Evolutionary conservation across 1,140 invertebrate genomes (phyloP).

Genomic region (Drosophila lacteicornis): DNA sequence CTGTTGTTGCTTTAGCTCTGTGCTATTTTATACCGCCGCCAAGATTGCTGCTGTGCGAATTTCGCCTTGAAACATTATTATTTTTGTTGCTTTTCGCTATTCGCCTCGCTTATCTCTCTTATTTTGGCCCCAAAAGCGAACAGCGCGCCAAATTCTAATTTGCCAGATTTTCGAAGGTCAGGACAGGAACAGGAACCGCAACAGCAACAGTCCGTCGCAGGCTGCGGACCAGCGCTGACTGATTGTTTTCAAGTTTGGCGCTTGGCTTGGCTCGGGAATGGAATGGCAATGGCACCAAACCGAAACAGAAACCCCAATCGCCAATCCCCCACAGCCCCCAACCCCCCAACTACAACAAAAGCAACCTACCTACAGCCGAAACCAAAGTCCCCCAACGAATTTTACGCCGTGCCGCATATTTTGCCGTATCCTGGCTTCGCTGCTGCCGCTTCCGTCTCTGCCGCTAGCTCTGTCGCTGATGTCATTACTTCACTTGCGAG

Average conservation of each 20-base stretch:
- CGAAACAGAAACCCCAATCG: slow-evolving; percentile 57
- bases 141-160: slow-evolving; percentile 79
- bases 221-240: slow-evolving; percentile 76
- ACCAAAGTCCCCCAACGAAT: slow-evolving; percentile 38
- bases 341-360: slow-evolving; percentile 1
- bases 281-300: slow-evolving; percentile 50
- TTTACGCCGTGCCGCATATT: slow-evolving; percentile 35
- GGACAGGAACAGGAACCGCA: slow-evolving; percentile 35
- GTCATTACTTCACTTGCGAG: slow-evolving; percentile 44
- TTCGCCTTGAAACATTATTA: slow-evolving; percentile 84
- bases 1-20: slow-evolving; percentile 71
- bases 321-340: slow-evolving; percentile 7
- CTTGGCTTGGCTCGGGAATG: slow-evolving; percentile 43
- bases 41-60: slow-evolving; percentile 63
- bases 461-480: slow-evolving; percentile 29
- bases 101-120: slow-evolving; percentile 65
- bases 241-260: slow-evolving; percentile 58
- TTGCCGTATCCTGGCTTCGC: slow-evolving; percentile 38
- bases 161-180: slow-evolving; percentile 34
- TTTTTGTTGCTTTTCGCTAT: slow-evolving; percentile 56
- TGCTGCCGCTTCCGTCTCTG: slow-evolving; percentile 25
- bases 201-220: slow-evolving; percentile 51
- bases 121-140: slow-evolving; percentile 61
- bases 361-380: slow-evolving; percentile 17
- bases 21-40: slow-evolving; percentile 77